Base-by-base conservation (phyloP, 2,113 vertebrate genomes). In the Heterocephalus glaber region DNA sequence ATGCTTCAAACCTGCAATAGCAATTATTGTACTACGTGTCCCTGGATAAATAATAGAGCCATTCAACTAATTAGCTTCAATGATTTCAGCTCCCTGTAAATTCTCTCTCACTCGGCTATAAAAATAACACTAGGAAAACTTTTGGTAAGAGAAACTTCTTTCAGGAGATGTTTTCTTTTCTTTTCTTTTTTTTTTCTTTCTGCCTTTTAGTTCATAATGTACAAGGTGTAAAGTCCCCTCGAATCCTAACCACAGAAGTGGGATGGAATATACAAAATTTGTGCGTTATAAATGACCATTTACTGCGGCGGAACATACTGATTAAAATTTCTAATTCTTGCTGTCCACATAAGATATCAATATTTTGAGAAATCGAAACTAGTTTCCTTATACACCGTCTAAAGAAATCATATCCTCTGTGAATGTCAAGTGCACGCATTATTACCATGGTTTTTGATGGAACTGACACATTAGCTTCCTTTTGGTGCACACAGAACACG, bases 21-120 rank as follows among this genome's bases (percentile, higher is more conserved):
- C 99, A 99, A 99, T 99, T 99, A 99, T 99, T 98, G 99, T 99
- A 98, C 98, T 99, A 98, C 97, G 98, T 98, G 98, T 99, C 98
- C 98, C 98, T 98, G 98, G 99, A 98, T 99, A 99, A 99, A 99
- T 99, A 98, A 99, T 99, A 98, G 98, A 97, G 98, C 98, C 99
- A 99, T 99, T 99, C 98, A 98, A 98, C 98, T 99, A 99, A 99
- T 99, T 99, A 98, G 99, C 99, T 99, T 97, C 98, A 99, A 98
- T 98, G 98, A 98, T 98, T 98, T 98, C 98, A 98, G 98, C 98
- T 98, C 98, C 98, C 98, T 98, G 98, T 98, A 99, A 98, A 98
- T 98, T 98, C 98, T 99, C 97, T 98, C 98, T 98, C 97, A 96
- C 98, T 98, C 94, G 95, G 97, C 98, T 98, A 98, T 98, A 98